Base-by-base conservation (phyloP, 2,797 vertebrate species). In the Sebastiscus albofasciatus region DNA sequence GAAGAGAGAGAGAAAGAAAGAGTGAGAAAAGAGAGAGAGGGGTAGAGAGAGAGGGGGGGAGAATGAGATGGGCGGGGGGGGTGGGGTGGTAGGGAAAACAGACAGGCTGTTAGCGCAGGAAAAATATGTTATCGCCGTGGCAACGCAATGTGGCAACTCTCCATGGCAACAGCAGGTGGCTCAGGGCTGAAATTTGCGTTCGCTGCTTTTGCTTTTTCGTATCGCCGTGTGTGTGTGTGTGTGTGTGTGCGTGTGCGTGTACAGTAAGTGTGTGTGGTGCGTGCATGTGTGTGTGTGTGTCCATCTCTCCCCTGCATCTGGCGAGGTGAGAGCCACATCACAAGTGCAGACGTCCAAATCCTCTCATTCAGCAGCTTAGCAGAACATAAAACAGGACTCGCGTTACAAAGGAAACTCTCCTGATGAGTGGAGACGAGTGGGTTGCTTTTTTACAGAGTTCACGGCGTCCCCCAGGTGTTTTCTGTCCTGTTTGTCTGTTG, bases 101-200 rank as follows among this genome's bases (percentile, higher is more conserved):
- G 96, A 97, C 96, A 96, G 96, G 95, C 97, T 96, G 96, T 97
- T 97, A 97, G 96, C 93, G 94, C 95, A 94, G 94, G 95, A 95
- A 94, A 96, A 96, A 96, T 95, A 96, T 92, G 92, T 96, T 94
- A 97, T 97, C 95, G 93, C 96, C 97, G 94, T 96, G 96, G 96
- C 94, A 96, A 97, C 96, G 90, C 94, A 94, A 93, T 89, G 92
- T 94, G 93, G 93, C 96, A 97, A 96, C 94, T 96, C 95, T 95
- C 95, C 97, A 94, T 96, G 91, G 97, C 96, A 95, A 95, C 96
- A 95, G 96, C 95, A 93, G 95, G 96, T 96, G 95, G 95, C 94
- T 96, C 92, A 88, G 93, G 95, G 94, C 95, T 93, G 93, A 92
- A 94, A 94, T 93, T 88, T 90, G 91, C 85, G 87, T 89, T 90